Percentiles rank a stretch among this genome's conserved stretches.
phyloP scores from a whole-genome alignment of 2,797 vertebrate species.

The Staurois parvus region DNA sequence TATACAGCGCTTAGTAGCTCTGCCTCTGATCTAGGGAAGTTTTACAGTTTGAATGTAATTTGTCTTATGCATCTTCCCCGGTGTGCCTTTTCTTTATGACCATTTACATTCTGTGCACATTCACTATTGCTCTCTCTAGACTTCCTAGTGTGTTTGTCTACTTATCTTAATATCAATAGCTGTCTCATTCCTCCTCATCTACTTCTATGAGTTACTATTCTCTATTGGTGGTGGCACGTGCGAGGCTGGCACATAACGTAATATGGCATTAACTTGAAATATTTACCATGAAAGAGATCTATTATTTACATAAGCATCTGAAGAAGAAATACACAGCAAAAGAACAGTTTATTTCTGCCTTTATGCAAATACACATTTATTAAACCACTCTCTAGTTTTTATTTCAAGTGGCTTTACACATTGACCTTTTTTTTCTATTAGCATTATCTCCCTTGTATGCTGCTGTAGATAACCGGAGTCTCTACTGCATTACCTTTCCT shows the following conservation, averaged over 20 bases:
- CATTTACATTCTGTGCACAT: conserved; percentile 56
- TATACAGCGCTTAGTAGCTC: conserved; percentile 29
- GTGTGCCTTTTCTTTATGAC: conserved; percentile 46
- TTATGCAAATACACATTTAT: conserved; percentile 41
- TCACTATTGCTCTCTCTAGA: conserved; percentile 53
- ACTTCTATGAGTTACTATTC: conserved; percentile 40
- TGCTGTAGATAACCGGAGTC: conserved; percentile 52
- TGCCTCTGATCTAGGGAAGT: conserved; percentile 31
- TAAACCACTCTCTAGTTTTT: conserved; percentile 29
- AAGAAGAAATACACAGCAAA: conserved; percentile 11
- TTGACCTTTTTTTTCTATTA: conserved; percentile 58
- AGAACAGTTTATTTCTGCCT: conserved; percentile 42
- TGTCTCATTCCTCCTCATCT: conserved; percentile 52
- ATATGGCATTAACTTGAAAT: conserved; percentile 40
- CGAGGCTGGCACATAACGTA: conserved; percentile 37
- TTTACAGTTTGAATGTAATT: conserved; percentile 53
- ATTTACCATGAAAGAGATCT: conserved; percentile 46
- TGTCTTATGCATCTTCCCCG: conserved; percentile 48
- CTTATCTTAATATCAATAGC: conserved; percentile 59
- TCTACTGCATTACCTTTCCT: conserved; percentile 51
- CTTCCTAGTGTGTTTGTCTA: conserved; percentile 52
- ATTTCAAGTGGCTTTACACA: conserved; percentile 38
- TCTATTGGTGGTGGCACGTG: conserved; percentile 49
- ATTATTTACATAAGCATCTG: conserved; percentile 34
- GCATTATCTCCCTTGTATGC: conserved; percentile 53